Evolutionary conservation across 2,888 invertebrate species (phyloP).

Genomic region (Brachycybe producta): DNA sequence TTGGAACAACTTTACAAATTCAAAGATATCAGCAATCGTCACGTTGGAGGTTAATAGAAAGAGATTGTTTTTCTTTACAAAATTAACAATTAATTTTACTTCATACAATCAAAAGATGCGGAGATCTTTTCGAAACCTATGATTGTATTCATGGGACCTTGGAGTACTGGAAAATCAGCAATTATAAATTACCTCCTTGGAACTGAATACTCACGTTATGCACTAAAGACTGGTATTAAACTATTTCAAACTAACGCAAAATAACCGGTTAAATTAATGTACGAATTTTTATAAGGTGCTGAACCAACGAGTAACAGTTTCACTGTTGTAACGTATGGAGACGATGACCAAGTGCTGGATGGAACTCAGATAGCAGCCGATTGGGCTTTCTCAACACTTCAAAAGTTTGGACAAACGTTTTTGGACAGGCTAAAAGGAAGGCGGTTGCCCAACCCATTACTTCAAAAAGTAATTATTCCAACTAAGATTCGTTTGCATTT

Average conservation of each 20-base stretch:
- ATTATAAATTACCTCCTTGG: slow-evolving; percentile 84
- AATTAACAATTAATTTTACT: slow-evolving; percentile 14
- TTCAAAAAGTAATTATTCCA: slow-evolving; percentile 57
- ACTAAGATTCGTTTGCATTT: too few relatives aligned
- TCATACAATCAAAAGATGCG: slow-evolving; percentile 65
- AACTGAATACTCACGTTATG: slow-evolving; percentile 67
- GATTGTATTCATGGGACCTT: slow-evolving; percentile 86
- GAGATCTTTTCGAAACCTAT: slow-evolving; percentile 90
- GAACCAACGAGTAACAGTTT: slow-evolving; percentile 49
- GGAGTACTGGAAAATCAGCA: slow-evolving; percentile 91
- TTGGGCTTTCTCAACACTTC: slow-evolving; percentile 83
- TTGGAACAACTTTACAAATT: slow-evolving; percentile 83
- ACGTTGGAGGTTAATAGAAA: slow-evolving; percentile 51
- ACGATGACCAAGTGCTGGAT: slow-evolving; percentile 69
- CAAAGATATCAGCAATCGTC: slow-evolving; percentile 77
- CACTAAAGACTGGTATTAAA: slow-evolving; percentile 71
- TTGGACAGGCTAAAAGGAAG: slow-evolving; percentile 69
- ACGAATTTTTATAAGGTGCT: slow-evolving; percentile 49
- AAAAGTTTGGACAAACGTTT: slow-evolving; percentile 88
- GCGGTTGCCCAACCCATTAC: slow-evolving; percentile 62
- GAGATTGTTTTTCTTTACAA: neutral
- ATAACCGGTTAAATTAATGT: neutral
- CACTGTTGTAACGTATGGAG: slow-evolving; percentile 65
- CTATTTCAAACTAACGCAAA: neutral
- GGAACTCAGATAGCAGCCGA: slow-evolving; percentile 91